Base-by-base conservation (phyloP, 2,888 invertebrate species). In the Molorchus minor region DNA sequence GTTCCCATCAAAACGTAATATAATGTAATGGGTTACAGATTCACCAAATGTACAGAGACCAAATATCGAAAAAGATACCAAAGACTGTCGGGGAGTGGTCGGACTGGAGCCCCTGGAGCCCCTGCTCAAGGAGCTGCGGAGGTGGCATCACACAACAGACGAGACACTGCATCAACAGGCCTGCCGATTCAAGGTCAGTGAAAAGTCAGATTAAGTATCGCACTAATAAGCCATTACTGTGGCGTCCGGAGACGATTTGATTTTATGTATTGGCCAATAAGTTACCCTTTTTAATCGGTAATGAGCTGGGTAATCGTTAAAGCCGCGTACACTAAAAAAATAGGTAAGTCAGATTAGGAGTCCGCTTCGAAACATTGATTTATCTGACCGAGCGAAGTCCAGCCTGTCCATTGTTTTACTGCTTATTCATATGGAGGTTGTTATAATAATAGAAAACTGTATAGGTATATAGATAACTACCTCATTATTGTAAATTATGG, bases 81-180 rank as follows among this genome's bases (percentile, higher is more conserved):
- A 71, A 77, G 61, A 74, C 70, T 62, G 56, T 71, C 30, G 84
- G 84, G 30, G 81, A 79, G 4, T 91, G 91, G 91, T 88, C 88
- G 52, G 78, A 86, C 0, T 91, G 91, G 91, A 87, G 88, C 46
- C 78, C 85, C 3, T 92, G 92, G 92, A 87, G 88, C 65, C 80
- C 87, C 8, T 92, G 92, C 75, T 88, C 89, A n/a, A 84, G 87
- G 71, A 84, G 85, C n/a, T 92, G 92, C 76, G 90, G 90, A 0
- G 89, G 89, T 2, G 90, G 90, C 13, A 86, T 92, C 49, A 87
- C 90, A 36, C 87, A 89, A 30, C 90, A 90, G 74, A 86, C 87
- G 43, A 82, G 92, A 46, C 86, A 88, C 67, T 92, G 92, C 72
- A 80, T 89, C 30, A 75, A 64, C 35, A 63, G 75, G 56, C 72